Evolutionary conservation across 2,888 invertebrate species (phyloP).

Genomic region (Ormyrus rosae): DNA sequence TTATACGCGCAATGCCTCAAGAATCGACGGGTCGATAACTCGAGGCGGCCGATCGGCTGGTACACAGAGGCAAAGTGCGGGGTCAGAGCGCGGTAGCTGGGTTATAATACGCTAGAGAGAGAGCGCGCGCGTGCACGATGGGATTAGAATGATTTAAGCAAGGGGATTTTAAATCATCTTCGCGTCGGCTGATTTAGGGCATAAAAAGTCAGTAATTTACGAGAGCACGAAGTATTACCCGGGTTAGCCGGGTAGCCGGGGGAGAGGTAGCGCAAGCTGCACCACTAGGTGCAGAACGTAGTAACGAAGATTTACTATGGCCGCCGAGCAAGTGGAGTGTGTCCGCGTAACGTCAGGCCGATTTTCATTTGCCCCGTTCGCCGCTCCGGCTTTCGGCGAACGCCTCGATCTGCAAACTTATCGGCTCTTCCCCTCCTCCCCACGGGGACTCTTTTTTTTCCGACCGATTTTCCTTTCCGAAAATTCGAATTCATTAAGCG

Average conservation of each 20-base stretch:
- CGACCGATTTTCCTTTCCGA: not conserved
- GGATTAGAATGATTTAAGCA: slow-evolving; percentile 55
- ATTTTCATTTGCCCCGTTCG: slow-evolving; percentile 50
- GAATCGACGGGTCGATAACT: slow-evolving; percentile 44
- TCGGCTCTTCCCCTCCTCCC: not conserved
- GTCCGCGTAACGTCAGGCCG: slow-evolving; percentile 48
- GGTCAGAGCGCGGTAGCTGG: too few relatives aligned
- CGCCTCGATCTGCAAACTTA: slow-evolving; percentile 37
- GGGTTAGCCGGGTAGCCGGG: not conserved
- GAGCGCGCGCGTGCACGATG: not conserved
- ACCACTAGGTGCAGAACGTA: slow-evolving; percentile 20
- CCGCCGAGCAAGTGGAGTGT: slow-evolving; percentile 50
- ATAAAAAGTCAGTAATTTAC: slow-evolving; percentile 56
- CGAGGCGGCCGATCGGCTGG: not conserved
- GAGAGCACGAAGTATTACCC: slow-evolving; percentile 28
- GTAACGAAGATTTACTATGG: slow-evolving; percentile 57
- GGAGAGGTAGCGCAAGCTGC: slow-evolving; percentile 17
- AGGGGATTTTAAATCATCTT: slow-evolving; percentile 56
- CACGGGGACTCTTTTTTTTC: not conserved
- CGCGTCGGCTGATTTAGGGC: slow-evolving; percentile 47
- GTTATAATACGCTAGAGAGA: not conserved
- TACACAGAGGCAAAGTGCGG: too few relatives aligned
- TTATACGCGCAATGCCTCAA: slow-evolving; percentile 24
- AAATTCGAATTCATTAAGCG: too few relatives aligned
- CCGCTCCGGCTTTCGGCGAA: slow-evolving; percentile 6